Evolutionary conservation across 2,888 invertebrate genomes (phyloP), one percentile per base, ranked within the genome.

Genomic region (Lobophora halterata): DNA sequence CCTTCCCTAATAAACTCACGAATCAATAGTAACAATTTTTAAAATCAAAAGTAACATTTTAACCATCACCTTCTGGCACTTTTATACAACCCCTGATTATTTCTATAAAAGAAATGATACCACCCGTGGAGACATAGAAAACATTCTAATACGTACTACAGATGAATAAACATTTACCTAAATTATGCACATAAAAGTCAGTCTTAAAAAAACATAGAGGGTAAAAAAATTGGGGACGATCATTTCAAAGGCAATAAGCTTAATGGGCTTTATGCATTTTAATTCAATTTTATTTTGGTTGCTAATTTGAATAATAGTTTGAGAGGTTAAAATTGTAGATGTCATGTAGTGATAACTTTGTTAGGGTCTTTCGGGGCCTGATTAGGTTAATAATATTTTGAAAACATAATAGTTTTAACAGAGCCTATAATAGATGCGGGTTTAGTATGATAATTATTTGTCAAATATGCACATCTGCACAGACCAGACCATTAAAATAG

Each of bases 71-170:
- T 3, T 23, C 3, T 14, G 11, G 9, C 40, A 34, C 30, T 49
- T 48, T 46, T 42, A 44, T 38, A 34, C 42, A 19, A 34, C 52
- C 50, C 52, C 43, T 42, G 46, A 48, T 46, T 50, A 44, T 50
- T 46, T 35, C 46, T 48, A 46, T 53, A 46, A 50, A 50, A 42
- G 46, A 42, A 48, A 50, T 27, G 43, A 23, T 20, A 34, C 42
- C 52, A 31, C 61, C 62, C 57, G 53, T 31, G 9, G 63, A 18
- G 57, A 7, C 19, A 49, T 59, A 61, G 55, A 57, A 20, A 39
- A 36, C 27, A 45, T 52, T 51, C 52, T 42, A 52, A 52, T 52
- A 49, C 39, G 26, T 30, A 8, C 35, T 40, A 23, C 18, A 27
- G 32, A 24, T 18, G 21, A 38, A 3, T 8, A 1, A 16, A 20